Base-by-base conservation (phyloP, 1,140 invertebrate species). In the Ctenoplectra terminalis region DNA sequence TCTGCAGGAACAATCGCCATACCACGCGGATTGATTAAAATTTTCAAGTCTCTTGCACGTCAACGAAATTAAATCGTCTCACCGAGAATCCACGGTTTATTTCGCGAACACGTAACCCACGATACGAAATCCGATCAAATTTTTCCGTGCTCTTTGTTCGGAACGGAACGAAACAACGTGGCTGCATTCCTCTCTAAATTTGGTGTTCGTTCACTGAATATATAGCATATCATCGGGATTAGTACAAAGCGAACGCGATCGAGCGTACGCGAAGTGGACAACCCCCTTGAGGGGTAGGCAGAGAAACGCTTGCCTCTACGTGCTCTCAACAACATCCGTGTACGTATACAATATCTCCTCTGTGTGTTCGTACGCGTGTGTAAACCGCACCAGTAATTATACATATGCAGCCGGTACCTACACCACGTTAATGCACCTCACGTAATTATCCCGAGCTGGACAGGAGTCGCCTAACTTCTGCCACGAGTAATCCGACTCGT, bases 391-490 rank as follows among this genome's bases (percentile, higher is more conserved):
- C 23, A 29, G 63, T 77, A 82, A 81, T 81, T 78, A 78, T 66
- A 81, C 70, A 69, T 56, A 75, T 61, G 78, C 78, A 82, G 29
- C 26, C 15, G 66, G 61, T 78, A 81, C 73, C 58, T 77, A 76
- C 50, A 74, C 77, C 72, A 87, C 72, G 82, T 82, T 88, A 88
- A 88, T 82, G 86, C 83, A 85, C 74, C 86, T 80, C 87, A 85
- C 86, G 87, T 88, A 87, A 88, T 88, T 87, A 88, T 88, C 86
- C 87, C 70, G 72, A 85, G 85, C 86, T 56, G 85, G 86, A 88
- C 85, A 54, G 77, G 67, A 85, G 73, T 85, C 83, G 79, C 37
- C 87, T 79, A 88, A 88, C 87, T 88, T 82, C 56, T 79, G 46
- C 82, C 74, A 63, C 74, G 86, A 87, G 71, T 88, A 88, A 88